These are phyloP conservation scores for Phocoena sinus DNA, from an alignment of 2,113 vertebrate species.

Conservation along the genomic window DNA sequence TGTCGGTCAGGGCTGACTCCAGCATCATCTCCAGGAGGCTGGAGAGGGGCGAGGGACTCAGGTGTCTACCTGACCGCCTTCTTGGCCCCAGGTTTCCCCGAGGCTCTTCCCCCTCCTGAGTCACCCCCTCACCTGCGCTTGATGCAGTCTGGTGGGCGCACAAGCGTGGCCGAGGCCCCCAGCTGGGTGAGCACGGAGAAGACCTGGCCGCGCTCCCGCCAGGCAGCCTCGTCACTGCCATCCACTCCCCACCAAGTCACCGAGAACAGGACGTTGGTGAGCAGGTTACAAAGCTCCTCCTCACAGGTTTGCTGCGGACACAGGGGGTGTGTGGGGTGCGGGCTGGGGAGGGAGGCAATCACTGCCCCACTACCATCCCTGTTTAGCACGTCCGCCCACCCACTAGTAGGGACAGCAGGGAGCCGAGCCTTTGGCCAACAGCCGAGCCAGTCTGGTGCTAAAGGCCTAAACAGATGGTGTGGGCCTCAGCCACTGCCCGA, in stretches of 20 bases:
- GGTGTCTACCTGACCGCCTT: background rate
- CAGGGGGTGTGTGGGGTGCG: background rate
- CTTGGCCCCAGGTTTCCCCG: background rate
- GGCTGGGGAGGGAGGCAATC: too few relatives aligned
- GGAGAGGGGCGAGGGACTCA: fast-evolving
- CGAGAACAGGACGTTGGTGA: conserved; percentile 95
- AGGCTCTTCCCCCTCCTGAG: fast-evolving
- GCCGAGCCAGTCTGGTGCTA: background rate
- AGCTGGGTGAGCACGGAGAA: conserved; percentile 98
- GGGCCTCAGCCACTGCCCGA: background rate
- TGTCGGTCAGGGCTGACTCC: conserved; percentile 93
- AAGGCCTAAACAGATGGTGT: background rate
- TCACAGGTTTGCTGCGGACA: conserved; percentile 89
- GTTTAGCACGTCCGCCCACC: background rate
- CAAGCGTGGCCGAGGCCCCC: conserved; percentile 91
- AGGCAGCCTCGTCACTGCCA: conserved; percentile 86
- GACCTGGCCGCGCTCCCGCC: conserved; percentile 95
- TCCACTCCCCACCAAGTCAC: conserved; percentile 92
- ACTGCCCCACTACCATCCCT: background rate
- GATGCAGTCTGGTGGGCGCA: conserved; percentile 92
- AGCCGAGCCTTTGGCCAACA: background rate
- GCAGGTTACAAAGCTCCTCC: conserved; percentile 97
- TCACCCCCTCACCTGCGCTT: conserved; percentile 88
- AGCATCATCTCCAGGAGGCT: conserved; percentile 99
- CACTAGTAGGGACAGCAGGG: background rate